Evolutionary conservation across 1,140 invertebrate genomes (phyloP), one percentile per base, ranked within the genome.

Genomic region (Caenorhabditis remanei): DNA sequence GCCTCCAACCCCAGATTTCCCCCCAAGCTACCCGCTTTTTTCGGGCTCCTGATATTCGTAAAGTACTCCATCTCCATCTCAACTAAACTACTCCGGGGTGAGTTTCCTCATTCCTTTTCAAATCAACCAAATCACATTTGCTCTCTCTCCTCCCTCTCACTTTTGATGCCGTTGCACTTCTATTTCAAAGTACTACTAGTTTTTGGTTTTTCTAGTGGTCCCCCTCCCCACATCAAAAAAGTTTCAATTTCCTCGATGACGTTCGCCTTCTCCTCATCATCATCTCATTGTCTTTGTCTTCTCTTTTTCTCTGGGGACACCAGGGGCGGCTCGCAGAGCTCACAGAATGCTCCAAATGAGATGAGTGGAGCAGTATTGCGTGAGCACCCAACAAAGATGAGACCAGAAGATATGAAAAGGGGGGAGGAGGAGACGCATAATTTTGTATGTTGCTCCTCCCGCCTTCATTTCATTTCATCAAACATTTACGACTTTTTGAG

Each of bases 301-400:
- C 21, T 50, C 71, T 79, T 24, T 75, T 24, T 48, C 43, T 79
- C 46, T 41, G 5, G 11, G 6, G n/a, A 40, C 41, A 32, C 32
- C 32, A 32, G 32, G 32, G 32, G 32, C 32, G 32, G 32, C 32
- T 32, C 32, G 32, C 32, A 32, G 32, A 32, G 32, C 32, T 32
- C 32, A 32, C 2, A 13, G 71, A 46, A 46, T 24, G 71, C 46
- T 50, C n/a, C 46, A 79, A 79, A 79, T 50, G 71, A 79, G 71
- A 50, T 79, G 71, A 79, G 71, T 19, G 71, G 21, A 50, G n/a
- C n/a, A 48, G n/a, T n/a, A 79, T 79, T 79, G 71, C 71, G 71
- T 79, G 71, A 19, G 71, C 13, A 53, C 8, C 21, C 21, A 63
- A 19, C 56, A 63, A 63, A 63, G 61, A 71, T 46, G 65, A 79